Evolutionary conservation across 2,797 vertebrate species (phyloP), one percentile per base, ranked within the genome.

Genomic region (Meda fulgida): DNA sequence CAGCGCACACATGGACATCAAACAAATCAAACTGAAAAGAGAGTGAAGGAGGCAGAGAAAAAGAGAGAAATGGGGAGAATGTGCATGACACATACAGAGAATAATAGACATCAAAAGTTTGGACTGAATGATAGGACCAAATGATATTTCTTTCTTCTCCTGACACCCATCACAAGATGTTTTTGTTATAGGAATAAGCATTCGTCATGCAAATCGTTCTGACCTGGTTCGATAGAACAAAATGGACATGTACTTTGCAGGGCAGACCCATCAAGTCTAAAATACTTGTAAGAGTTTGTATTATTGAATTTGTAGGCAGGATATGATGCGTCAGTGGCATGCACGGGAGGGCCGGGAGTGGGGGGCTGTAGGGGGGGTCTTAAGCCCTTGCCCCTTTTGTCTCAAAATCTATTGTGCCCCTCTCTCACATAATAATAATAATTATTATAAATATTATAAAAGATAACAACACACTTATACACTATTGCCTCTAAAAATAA

Each of bases 121-220:
- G 14, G 38, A 63, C 69, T 18, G 26, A 73, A 76, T 83, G 43
- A 83, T 48, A 53, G 23, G 26, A 58, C 53, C 38, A 16, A 63
- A 82, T 73, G 26, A 63, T 55, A 46, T 73, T 21, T 63, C 29
- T 63, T 72, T 73, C 21, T 82, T 83, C 40, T 34, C 80, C 14
- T 18, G 38, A 36, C 69, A 72, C 53, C 69, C 5, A 31, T 72
- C 69, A 72, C n/a, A 71, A 29, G n/a, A 21, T 46, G 26, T 40
- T 72, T 82, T 72, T 60, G 69, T 60, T 72, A 34, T n/a, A 43
- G 53, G 53, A 60, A 76, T 76, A 3, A 55, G 31, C 38, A 34
- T 72, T 60, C 36, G 40, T 71, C 70, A 60, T 60, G 53, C 38
- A 18, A 26, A 26, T 63, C 53, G 46, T 43, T 73, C 69, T 46